Conservation (phyloP, 2,797 vertebrate species). For the Scolopax rusticola region DNA sequence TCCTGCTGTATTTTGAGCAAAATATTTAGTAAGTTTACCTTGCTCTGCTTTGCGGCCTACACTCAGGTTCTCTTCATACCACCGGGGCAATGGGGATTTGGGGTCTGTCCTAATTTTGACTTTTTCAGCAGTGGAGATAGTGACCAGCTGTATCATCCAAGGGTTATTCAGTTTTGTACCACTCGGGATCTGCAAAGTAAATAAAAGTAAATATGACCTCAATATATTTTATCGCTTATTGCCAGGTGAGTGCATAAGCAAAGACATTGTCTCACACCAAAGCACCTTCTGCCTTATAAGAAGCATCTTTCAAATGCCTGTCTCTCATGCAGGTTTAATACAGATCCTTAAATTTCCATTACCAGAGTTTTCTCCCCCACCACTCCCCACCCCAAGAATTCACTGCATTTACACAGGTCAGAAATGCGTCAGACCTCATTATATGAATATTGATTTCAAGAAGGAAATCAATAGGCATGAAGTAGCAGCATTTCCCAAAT, state of each 20-base stretch:
- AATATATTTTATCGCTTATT: background rate
- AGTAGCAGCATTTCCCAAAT: constrained; percentile 35
- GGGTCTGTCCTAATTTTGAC: background rate
- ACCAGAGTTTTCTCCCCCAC: background rate
- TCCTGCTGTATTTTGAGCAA: background rate
- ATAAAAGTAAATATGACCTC: background rate
- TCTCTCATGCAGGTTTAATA: background rate
- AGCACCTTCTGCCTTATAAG: background rate
- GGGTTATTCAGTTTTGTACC: background rate
- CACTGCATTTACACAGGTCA: constrained; percentile 46
- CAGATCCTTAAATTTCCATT: constrained; percentile 30
- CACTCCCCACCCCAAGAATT: background rate
- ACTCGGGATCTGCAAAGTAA: background rate
- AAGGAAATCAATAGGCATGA: constrained; percentile 44
- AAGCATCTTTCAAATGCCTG: background rate
- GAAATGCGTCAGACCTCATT: constrained; percentile 35
- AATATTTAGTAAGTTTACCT: background rate
- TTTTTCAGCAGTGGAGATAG: background rate
- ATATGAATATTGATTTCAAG: constrained; percentile 65
- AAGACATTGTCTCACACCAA: background rate
- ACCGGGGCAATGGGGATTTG: fast-evolving
- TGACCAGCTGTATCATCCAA: background rate
- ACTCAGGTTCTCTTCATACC: background rate
- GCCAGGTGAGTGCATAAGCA: background rate
- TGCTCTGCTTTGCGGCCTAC: background rate